A percentile compares a stretch with the other conserved stretches of the same genome.
Evolutionary conservation across 1,140 invertebrate genomes (phyloP).

Genomic region (Semibalanus balanoides): DNA sequence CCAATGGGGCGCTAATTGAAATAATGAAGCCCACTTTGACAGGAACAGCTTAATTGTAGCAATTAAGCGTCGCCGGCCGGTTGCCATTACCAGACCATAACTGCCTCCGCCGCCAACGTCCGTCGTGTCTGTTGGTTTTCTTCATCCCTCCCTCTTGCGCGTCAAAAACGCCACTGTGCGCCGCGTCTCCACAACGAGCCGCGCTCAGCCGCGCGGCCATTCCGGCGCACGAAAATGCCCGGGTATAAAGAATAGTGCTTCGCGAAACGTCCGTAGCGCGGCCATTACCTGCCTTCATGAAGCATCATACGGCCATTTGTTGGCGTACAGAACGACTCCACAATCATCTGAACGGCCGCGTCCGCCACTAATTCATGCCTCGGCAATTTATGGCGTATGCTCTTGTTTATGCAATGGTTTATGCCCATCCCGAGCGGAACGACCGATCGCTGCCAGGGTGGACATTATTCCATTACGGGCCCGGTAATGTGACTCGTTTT

Average conservation of each 20-base stretch:
- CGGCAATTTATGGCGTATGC: not conserved
- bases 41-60: not conserved
- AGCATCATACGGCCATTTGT: not conserved
- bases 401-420: slow-evolving; percentile 2
- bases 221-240: no score
- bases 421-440: not conserved
- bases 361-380: not conserved
- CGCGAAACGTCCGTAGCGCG: not conserved
- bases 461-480: not conserved
- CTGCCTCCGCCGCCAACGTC: not conserved
- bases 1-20: not conserved
- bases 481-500: not conserved
- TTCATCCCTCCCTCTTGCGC: no score
- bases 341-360: not conserved
- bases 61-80: not conserved
- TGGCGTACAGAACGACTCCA: not conserved
- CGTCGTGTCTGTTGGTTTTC: not conserved
- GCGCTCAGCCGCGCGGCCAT: no score
- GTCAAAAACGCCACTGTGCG: no score
- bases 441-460: not conserved
- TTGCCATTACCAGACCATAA: not conserved
- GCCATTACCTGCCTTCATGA: not conserved
- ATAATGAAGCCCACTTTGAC: not conserved
- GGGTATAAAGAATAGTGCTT: not conserved
- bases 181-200: no score